phyloP scores from a whole-genome alignment of 2,888 invertebrate genomes.

The Trilocha varians region DNA sequence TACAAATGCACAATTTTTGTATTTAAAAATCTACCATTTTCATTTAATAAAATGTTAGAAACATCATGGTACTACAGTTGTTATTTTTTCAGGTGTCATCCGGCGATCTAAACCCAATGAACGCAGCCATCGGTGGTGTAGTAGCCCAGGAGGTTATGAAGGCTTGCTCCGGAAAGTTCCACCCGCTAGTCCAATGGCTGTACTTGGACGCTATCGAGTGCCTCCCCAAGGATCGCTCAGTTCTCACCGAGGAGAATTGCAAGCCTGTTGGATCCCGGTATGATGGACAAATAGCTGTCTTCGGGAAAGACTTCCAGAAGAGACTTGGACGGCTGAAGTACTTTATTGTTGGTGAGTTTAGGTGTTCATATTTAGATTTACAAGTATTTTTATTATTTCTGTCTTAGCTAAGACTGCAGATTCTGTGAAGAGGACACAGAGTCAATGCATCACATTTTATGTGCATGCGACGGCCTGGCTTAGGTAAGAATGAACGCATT shows the following conservation, averaged over 20 bases:
- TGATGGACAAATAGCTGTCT: slow-evolving; percentile 94
- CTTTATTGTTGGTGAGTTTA: slow-evolving; percentile 77
- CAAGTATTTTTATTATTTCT: no score
- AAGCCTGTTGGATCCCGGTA: slow-evolving; percentile 81
- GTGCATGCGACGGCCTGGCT: no score
- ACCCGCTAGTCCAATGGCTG: slow-evolving; percentile 93
- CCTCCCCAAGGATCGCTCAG: slow-evolving; percentile 79
- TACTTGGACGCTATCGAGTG: slow-evolving; percentile 98
- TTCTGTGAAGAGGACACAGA: no score
- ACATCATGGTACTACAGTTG: slow-evolving; percentile 80
- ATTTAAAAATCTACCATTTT: no score
- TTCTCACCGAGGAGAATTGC: slow-evolving; percentile 81
- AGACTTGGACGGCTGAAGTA: slow-evolving; percentile 85
- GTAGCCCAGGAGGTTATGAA: slow-evolving; percentile 99
- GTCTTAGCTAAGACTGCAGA: no score
- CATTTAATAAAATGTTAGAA: slow-evolving; percentile 75
- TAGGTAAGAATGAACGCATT: no score
- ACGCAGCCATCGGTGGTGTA: slow-evolving; percentile 95
- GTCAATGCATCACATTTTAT: no score
- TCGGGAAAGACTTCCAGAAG: slow-evolving; percentile 92
- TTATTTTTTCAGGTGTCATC: slow-evolving; percentile 64
- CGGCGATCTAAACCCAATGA: slow-evolving; percentile 90
- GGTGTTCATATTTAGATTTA: no score
- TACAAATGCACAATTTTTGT: no score
- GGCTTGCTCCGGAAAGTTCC: slow-evolving; percentile 96